Conservation (phyloP, 2,113 vertebrate species). For the Callospermophilus lateralis region DNA sequence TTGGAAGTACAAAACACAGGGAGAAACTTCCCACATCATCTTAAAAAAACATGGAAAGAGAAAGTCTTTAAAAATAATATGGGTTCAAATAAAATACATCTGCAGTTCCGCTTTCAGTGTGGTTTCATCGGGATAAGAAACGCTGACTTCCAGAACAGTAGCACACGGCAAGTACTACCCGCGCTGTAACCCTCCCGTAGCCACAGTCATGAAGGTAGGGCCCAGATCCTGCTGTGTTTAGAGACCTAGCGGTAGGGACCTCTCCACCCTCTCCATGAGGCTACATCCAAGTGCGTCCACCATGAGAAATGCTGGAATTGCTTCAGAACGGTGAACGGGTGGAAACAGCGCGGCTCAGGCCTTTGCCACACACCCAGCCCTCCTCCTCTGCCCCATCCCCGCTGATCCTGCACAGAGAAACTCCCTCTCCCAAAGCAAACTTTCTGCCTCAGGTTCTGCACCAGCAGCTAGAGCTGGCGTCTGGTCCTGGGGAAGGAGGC, state of each 20-base stretch:
- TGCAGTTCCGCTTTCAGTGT: slow-evolving; percentile 57
- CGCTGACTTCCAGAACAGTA: rapidly evolving
- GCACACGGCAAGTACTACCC: not conserved
- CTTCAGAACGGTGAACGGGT: not conserved
- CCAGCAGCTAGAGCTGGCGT: not conserved
- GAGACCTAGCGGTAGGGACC: not conserved
- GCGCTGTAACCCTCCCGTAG: not conserved
- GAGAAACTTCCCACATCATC: not conserved
- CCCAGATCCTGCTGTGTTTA: not conserved
- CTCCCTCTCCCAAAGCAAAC: slow-evolving; percentile 13
- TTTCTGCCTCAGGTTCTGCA: not conserved
- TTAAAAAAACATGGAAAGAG: not conserved
- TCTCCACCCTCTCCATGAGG: slow-evolving; percentile 53
- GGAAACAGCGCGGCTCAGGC: slow-evolving; percentile 60
- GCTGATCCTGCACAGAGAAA: not conserved
- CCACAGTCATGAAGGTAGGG: not conserved
- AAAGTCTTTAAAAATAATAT: slow-evolving; percentile 49
- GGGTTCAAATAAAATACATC: slow-evolving; percentile 54
- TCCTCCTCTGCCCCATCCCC: rapidly evolving
- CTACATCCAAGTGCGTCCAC: not conserved
- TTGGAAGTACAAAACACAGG: not conserved
- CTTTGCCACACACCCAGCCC: not conserved
- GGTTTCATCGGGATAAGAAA: slow-evolving; percentile 55
- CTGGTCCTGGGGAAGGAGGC: not conserved
- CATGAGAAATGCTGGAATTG: slow-evolving; percentile 26